phyloP scores from a whole-genome alignment of 2,797 vertebrate genomes.

The Ibycter americanus region DNA sequence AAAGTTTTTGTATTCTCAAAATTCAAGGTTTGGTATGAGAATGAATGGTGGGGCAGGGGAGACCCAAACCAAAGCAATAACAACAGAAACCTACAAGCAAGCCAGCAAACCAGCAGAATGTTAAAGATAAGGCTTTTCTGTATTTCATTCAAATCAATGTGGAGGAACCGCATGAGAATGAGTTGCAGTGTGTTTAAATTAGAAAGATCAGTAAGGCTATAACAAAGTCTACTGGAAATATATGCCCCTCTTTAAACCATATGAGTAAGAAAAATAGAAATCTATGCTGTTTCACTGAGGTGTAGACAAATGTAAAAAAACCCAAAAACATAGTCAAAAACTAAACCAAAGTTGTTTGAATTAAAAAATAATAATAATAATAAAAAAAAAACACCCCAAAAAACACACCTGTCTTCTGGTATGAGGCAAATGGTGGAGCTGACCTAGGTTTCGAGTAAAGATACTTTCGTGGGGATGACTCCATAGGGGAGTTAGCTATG shows the following conservation, averaged over 20 bases:
- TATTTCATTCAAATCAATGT: background rate
- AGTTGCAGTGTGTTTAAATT: background rate
- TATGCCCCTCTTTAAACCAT: rapidly evolving
- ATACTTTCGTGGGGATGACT: background rate
- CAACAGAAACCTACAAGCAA: rapidly evolving
- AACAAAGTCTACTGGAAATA: background rate
- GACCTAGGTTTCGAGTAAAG: background rate
- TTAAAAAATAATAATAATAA: background rate
- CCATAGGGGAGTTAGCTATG: background rate
- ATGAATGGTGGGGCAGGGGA: background rate
- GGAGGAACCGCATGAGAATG: rapidly evolving
- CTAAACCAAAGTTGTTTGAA: rapidly evolving
- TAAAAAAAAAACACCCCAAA: too few species aligned
- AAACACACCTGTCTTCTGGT: background rate
- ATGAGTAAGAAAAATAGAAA: background rate
- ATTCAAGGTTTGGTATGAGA: background rate
- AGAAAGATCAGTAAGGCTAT: background rate
- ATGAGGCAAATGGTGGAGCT: background rate
- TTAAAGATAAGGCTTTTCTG: background rate
- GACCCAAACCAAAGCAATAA: background rate
- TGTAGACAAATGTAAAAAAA: background rate
- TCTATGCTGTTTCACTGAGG: background rate
- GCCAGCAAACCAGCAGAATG: rapidly evolving
- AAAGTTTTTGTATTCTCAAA: background rate
- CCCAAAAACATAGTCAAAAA: background rate